Base-by-base conservation (phyloP, 1,140 invertebrate genomes). In the Aleiodes sp. region DNA sequence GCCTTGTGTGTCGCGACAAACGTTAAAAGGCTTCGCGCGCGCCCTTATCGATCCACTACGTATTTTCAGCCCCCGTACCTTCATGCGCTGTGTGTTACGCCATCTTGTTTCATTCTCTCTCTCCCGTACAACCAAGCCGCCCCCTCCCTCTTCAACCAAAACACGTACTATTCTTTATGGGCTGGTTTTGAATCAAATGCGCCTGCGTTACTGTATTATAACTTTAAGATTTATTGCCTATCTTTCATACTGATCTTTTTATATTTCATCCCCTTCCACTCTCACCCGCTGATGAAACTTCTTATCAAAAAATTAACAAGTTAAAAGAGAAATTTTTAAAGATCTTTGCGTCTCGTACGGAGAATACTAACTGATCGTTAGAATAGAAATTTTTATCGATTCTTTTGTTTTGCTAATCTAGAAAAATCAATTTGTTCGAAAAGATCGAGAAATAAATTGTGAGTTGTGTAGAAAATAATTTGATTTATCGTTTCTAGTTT, bases 11-110 rank as follows among this genome's bases (percentile, higher is more conserved):
- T 59, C 56, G 12, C 56, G 56, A 59, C 56, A 59, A 59, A 59
- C 24, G 56, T 28, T 59, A 24, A 10, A 10, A 16, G 56, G 26
- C 56, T 28, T 28, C 56, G 56, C 56, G 28, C 56, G 56, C 56
- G 28, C 56, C 56, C 56, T 59, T 59, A 59, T 59, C 56, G 56
- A 59, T 59, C 56, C 21, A 24, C 56, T n/a, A n/a, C 10, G 28
- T n/a, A n/a, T 12, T 56, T 56, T 56, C 56, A 59, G 29, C 56
- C 56, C 56, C 56, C 28, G 24, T 28, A 28, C 52, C 21, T 28
- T 12, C 52, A 26, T 56, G 21, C 52, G 24, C 56, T n/a, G 28
- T 31, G 6, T 12, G 21, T n/a, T n/a, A 52, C 46, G 46, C 46
- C 46, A 52, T 52, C 4, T 52, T 52, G 16, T 52, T 52, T 52